Conservation (phyloP, 2,113 vertebrate genomes). For the Macroglossus sobrinus region DNA sequence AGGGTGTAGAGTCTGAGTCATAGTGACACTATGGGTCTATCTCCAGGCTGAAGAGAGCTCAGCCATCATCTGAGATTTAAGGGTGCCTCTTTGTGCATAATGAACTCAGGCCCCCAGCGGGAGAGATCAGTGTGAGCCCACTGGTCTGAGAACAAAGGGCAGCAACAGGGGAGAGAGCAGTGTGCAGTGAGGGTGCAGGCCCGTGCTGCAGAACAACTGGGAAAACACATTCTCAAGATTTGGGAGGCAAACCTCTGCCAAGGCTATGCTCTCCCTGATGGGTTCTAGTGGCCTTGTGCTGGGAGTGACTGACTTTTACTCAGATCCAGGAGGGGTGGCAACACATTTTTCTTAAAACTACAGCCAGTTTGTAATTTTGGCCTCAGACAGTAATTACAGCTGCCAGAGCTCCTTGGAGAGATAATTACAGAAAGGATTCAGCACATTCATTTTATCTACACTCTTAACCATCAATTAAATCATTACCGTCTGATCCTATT, state of each 20-base stretch:
- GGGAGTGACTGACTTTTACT: constrained; percentile 48
- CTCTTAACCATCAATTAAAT: constrained; percentile 82
- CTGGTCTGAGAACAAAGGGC: not conserved
- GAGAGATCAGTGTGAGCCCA: not conserved
- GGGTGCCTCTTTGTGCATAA: not conserved
- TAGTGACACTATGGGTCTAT: not conserved
- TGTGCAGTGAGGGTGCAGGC: not conserved
- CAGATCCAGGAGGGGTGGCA: constrained; percentile 21
- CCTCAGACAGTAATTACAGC: constrained; percentile 81
- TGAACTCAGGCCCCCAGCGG: not conserved
- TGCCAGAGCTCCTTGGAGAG: constrained; percentile 75
- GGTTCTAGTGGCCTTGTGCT: not conserved
- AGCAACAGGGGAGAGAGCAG: not conserved
- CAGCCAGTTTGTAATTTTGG: constrained; percentile 79
- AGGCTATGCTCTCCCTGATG: no score
- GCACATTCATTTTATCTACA: constrained; percentile 76
- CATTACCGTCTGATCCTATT: constrained; percentile 80
- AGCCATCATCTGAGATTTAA: not conserved
- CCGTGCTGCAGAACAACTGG: rapidly evolving
- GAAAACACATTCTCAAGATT: not conserved
- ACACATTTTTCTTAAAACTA: constrained; percentile 74
- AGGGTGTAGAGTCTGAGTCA: not conserved
- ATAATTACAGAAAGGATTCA: constrained; percentile 80
- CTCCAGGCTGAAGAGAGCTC: not conserved
- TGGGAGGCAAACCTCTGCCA: not conserved